Evolutionary conservation across 2,888 invertebrate species (phyloP).

Genomic region (Heliconius erato): DNA sequence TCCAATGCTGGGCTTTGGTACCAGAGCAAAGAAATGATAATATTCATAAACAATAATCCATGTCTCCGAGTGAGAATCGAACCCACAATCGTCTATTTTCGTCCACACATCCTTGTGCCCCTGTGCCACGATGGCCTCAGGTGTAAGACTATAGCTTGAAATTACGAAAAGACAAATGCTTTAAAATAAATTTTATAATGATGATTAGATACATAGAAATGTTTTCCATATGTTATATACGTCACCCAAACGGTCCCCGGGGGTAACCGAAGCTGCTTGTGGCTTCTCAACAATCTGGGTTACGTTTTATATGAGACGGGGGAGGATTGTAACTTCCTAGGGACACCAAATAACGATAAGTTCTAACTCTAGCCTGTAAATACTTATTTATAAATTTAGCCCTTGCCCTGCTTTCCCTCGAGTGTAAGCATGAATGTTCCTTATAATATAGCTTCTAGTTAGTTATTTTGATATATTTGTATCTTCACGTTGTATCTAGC

Average conservation of each 20-base stretch:
- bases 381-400: slow-evolving; percentile 13
- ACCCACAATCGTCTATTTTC: no score
- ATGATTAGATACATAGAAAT: not conserved
- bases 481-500: no score
- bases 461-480: not conserved
- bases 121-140: no score
- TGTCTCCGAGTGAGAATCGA: no score
- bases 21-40: no score
- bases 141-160: not conserved
- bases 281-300: slow-evolving; percentile 23
- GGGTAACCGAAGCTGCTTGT: slow-evolving; percentile 4
- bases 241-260: not conserved
- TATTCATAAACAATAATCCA: no score
- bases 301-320: slow-evolving; percentile 6
- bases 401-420: not conserved
- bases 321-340: slow-evolving; percentile 9
- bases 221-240: not conserved
- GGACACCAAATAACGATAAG: slow-evolving; percentile 6
- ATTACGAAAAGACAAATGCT: not conserved
- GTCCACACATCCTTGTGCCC: no score
- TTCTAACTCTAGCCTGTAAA: slow-evolving; percentile 4
- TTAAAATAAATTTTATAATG: not conserved
- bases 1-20: no score
- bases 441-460: not conserved
- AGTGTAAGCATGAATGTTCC: not conserved